Evolutionary conservation across 2,113 vertebrate species (phyloP).

Genomic region (Andinoacara biseriatus): DNA sequence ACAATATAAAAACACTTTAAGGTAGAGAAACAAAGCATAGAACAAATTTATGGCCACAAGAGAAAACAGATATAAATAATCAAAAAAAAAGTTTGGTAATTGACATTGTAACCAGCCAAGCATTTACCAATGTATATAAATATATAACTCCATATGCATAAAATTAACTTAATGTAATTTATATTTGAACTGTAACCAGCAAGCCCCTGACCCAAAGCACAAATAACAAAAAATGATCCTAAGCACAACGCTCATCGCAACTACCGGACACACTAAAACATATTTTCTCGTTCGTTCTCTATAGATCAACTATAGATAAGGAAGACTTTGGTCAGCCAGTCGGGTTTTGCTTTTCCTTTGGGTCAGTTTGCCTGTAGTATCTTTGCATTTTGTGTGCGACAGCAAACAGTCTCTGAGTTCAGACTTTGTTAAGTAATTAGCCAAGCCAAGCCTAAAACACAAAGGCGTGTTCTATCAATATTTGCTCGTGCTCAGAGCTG

Average conservation of each 20-base stretch:
- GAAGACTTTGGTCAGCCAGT: slow-evolving; percentile 19
- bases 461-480: slow-evolving; percentile 69
- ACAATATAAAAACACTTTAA: slow-evolving; percentile 54
- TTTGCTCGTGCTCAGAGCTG: slow-evolving; percentile 56
- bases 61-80: slow-evolving; percentile 63
- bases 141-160: slow-evolving; percentile 64
- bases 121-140: slow-evolving; percentile 76
- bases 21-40: slow-evolving; percentile 23
- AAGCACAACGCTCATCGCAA: slow-evolving; percentile 7
- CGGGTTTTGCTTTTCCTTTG: slow-evolving; percentile 33
- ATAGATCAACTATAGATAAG: slow-evolving; percentile 40
- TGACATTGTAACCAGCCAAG: slow-evolving; percentile 80
- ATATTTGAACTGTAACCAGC: slow-evolving; percentile 25
- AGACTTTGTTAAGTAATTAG: slow-evolving; percentile 13
- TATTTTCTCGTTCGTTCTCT: background rate
- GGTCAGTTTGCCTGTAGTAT: background rate
- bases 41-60: slow-evolving; percentile 60
- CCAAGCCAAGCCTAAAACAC: slow-evolving; percentile 43
- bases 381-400: slow-evolving; percentile 4
- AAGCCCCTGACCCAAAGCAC: slow-evolving; percentile 54
- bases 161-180: slow-evolving; percentile 40
- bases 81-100: slow-evolving; percentile 61
- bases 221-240: slow-evolving; percentile 28
- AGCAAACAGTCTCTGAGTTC: slow-evolving; percentile 9
- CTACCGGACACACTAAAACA: slow-evolving; percentile 14